Evolutionary conservation across 2,888 invertebrate species (phyloP).

Genomic region (Timema podura): DNA sequence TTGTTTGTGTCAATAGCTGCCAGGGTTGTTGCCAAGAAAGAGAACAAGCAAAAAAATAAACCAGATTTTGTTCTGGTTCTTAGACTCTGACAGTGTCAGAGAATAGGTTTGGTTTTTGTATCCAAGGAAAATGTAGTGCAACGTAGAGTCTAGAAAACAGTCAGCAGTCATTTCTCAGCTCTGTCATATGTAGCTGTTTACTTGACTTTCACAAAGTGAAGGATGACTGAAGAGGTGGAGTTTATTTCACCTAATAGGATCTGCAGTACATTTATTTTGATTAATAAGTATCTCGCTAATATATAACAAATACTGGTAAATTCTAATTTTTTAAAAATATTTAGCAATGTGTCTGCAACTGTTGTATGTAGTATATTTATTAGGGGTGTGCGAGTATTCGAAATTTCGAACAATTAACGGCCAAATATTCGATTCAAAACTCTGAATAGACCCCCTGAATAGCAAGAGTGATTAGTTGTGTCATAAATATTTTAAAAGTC

Average conservation of each 20-base stretch:
- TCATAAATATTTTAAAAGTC: too few species aligned
- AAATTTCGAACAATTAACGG: too few species aligned
- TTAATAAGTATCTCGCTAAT: neutral
- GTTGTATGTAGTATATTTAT: too few species aligned
- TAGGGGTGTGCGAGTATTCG: too few species aligned
- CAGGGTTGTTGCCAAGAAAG: neutral
- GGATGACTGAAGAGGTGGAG: neutral
- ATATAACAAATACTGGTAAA: neutral
- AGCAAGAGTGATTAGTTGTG: too few species aligned
- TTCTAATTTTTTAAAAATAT: neutral
- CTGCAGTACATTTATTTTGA: neutral
- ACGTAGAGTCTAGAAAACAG: neutral
- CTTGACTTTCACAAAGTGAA: neutral
- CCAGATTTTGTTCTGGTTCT: slow-evolving; percentile 1
- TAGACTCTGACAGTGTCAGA: neutral
- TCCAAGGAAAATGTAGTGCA: neutral
- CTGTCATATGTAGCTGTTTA: neutral
- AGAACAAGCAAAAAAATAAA: neutral
- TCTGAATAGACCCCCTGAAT: too few species aligned
- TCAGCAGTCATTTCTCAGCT: neutral
- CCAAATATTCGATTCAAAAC: too few species aligned
- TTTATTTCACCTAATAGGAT: neutral
- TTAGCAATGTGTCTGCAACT: neutral
- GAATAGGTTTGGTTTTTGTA: slow-evolving; percentile 11
- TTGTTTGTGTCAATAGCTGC: neutral